These are phyloP conservation scores for Phocides pigmalion DNA, from an alignment of 1,140 invertebrate genomes.

Conservation along the genomic window DNA sequence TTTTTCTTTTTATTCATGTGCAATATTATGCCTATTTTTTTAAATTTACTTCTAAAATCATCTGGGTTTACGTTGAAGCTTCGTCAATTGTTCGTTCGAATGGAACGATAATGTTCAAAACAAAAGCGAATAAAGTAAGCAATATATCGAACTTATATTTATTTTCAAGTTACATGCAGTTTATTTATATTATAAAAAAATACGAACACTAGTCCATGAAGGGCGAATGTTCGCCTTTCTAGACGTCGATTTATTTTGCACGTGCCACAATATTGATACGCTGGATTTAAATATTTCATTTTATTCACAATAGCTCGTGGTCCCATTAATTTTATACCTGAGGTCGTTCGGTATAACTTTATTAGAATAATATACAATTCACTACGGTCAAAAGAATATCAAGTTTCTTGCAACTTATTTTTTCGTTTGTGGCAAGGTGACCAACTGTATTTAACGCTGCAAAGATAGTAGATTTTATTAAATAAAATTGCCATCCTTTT, in stretches of 20 bases:
- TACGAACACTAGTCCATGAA: constrained; percentile 18
- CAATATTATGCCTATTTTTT: too few relatives aligned
- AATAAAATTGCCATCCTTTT: too few relatives aligned
- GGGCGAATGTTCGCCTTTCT: constrained; percentile 42
- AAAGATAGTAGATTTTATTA: too few relatives aligned
- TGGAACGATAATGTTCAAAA: too few relatives aligned
- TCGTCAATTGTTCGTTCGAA: too few relatives aligned
- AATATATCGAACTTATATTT: neutral
- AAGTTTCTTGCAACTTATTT: neutral
- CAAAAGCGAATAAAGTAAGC: too few relatives aligned
- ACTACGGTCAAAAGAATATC: neutral
- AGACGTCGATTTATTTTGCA: constrained; percentile 26
- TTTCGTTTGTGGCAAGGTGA: neutral
- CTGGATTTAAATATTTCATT: constrained; percentile 47
- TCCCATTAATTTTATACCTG: constrained; percentile 27
- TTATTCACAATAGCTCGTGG: constrained; percentile 34
- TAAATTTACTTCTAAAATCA: too few relatives aligned
- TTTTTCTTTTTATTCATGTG: too few relatives aligned
- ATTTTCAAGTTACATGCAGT: neutral
- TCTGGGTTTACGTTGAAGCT: too few relatives aligned
- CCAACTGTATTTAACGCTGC: too few relatives aligned
- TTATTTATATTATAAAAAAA: neutral
- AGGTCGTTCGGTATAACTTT: neutral
- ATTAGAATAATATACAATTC: neutral
- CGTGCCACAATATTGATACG: constrained; percentile 41